Base-by-base conservation (phyloP, 2,888 invertebrate species). In the Eupithecia exiguata region DNA sequence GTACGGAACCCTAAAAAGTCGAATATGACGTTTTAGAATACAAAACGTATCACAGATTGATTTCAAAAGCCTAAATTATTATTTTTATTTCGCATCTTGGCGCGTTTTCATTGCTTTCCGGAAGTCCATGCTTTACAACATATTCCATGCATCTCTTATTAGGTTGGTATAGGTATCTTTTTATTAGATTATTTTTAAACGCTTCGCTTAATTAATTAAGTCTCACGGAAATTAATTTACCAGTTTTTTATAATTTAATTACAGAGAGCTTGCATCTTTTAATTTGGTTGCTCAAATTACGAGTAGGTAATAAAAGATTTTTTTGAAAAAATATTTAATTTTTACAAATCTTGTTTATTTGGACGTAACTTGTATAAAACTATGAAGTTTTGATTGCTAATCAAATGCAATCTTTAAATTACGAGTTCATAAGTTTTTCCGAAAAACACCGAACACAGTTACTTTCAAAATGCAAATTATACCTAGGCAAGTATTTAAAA, bases 201-300 rank as follows among this genome's bases (percentile, higher is more conserved):
- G 69, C 58, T 72, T 46, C n/a, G 58, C 35, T 69, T 67, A 70
- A 70, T 68, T 72, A 72, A 72, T 72, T 68, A 68, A 58, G 43
- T 63, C 63, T 68, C n/a, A 58, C 75, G 72, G 75, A 75, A 58
- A 65, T 63, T 65, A 72, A 3, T 66, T 66, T 75, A 68, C 72
- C 16, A 69, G 74, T 71, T 74, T 71, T 69, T 38, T 16, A 63
- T 58, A 63, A 58, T 63, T 58, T 58, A 53, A 58, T 62, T 38
- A 68, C 7, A 61, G 43, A 68, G 53, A 38, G 36, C 16, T 70
- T 70, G 70, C 49, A 65, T 43, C 38, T 18, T 66, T 43, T 62
- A 53, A 58, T 68, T 68, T 58, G 36, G 35, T 58, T 53, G 38
- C 36, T 53, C 16, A 2, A 40, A n/a, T n/a, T n/a, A n/a, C n/a